Percentiles rank a stretch among this genome's conserved stretches.
These are phyloP conservation scores for Epistrophe grossulariae DNA, from an alignment of 2,888 invertebrate species.

Conservation along the genomic window DNA sequence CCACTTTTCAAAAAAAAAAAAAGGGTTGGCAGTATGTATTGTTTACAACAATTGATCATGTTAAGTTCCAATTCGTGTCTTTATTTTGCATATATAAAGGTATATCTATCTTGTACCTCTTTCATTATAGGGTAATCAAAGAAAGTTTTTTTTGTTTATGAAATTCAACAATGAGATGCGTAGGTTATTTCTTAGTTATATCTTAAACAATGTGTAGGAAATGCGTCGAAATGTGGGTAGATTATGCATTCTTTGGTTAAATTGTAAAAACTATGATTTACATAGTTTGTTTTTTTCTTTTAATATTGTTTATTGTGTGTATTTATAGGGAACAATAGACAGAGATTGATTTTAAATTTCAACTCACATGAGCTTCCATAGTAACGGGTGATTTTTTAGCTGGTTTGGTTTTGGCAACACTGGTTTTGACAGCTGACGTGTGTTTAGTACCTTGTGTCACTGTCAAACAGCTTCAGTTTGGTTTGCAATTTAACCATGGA, in stretches of 20 bases:
- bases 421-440: too few relatives aligned
- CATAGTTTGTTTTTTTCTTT: background rate
- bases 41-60: conserved; percentile 35
- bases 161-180: conserved; percentile 49
- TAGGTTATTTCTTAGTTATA: conserved; percentile 11
- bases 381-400: too few relatives aligned
- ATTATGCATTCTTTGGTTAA: background rate
- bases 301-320: background rate
- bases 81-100: conserved; percentile 22
- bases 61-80: conserved; percentile 11
- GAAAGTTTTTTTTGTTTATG: conserved; percentile 43
- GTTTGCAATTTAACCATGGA: too few relatives aligned
- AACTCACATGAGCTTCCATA: too few relatives aligned
- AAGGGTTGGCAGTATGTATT: conserved; percentile 8
- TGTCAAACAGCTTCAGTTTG: too few relatives aligned
- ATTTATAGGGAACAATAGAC: background rate
- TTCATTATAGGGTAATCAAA: conserved; percentile 33
- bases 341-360: background rate
- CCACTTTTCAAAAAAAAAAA: conserved; percentile 1
- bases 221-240: conserved; percentile 29
- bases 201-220: conserved; percentile 24
- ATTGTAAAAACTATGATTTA: too few relatives aligned
- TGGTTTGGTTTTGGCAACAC: too few relatives aligned
- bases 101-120: background rate
- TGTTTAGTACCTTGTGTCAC: too few relatives aligned